phyloP scores from a whole-genome alignment of 2,888 invertebrate species.

The Aphodius sticticus region DNA sequence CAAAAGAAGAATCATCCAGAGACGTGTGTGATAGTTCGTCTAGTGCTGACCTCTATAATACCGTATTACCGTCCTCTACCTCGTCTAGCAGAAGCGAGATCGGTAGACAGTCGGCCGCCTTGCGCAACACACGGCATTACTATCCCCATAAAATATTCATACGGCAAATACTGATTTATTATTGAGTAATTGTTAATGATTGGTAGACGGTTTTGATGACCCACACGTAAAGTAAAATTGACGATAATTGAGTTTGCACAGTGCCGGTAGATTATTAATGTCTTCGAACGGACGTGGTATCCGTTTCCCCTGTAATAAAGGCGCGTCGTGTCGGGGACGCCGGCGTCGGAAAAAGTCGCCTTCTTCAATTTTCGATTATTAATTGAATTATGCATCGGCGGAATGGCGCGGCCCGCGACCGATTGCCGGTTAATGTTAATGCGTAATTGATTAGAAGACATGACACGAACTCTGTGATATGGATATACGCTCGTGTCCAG shows the following conservation, averaged over 20 bases:
- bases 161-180: conserved; percentile 57
- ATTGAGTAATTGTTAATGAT: conserved; percentile 58
- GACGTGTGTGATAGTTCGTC: no score
- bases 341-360: conserved; percentile 11
- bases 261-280: conserved; percentile 45
- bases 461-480: conserved; percentile 17
- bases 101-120: conserved; percentile 34
- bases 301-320: conserved; percentile 28
- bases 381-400: conserved; percentile 20
- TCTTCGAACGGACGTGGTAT: conserved; percentile 9
- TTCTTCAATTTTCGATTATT: conserved; percentile 20
- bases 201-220: conserved; percentile 55
- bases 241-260: conserved; percentile 57
- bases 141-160: conserved; percentile 52
- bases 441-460: conserved; percentile 23
- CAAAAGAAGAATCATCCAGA: no score
- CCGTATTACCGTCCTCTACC: no score
- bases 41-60: no score
- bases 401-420: conserved; percentile 18
- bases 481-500: conserved; percentile 6
- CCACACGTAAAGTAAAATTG: conserved; percentile 54
- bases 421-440: conserved; percentile 9
- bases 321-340: conserved; percentile 12
- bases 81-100: neutral
- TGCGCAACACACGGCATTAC: conserved; percentile 34